Percentiles rank a stretch among this genome's conserved stretches.
These are phyloP conservation scores for Myotis davidii DNA, from an alignment of 2,113 vertebrate genomes.

Conservation along the genomic window DNA sequence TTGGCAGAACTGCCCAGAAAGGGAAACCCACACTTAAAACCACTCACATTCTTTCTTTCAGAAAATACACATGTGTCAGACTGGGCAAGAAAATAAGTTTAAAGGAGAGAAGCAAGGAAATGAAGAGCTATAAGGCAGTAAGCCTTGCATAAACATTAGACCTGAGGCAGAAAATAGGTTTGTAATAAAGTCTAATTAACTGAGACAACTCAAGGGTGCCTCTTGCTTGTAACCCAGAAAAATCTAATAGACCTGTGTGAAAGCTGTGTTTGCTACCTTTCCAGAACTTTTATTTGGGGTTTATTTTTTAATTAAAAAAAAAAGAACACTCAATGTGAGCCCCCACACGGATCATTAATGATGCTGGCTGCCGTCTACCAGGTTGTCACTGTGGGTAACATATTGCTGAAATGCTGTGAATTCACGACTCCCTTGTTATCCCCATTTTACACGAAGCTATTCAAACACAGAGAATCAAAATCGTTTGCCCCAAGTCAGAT, in stretches of 20 bases:
- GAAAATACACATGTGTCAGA: neutral
- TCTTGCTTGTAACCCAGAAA: neutral
- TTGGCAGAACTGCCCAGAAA: neutral
- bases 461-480: neutral
- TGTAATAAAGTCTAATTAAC: slow-evolving; percentile 30
- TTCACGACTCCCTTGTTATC: neutral
- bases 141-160: neutral
- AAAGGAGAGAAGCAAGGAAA: neutral
- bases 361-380: neutral
- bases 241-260: neutral
- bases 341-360: neutral
- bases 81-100: neutral
- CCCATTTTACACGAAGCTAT: neutral
- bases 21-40: neutral
- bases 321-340: neutral
- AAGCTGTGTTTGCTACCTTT: neutral
- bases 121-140: neutral
- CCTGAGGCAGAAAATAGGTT: neutral
- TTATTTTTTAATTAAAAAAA: neutral
- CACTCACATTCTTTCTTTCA: neutral
- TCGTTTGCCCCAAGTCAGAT: neutral
- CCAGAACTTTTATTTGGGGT: neutral
- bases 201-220: neutral
- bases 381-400: neutral
- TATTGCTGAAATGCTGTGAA: neutral